Conservation (phyloP, 2,888 invertebrate genomes). For the Brenthis hecate region DNA sequence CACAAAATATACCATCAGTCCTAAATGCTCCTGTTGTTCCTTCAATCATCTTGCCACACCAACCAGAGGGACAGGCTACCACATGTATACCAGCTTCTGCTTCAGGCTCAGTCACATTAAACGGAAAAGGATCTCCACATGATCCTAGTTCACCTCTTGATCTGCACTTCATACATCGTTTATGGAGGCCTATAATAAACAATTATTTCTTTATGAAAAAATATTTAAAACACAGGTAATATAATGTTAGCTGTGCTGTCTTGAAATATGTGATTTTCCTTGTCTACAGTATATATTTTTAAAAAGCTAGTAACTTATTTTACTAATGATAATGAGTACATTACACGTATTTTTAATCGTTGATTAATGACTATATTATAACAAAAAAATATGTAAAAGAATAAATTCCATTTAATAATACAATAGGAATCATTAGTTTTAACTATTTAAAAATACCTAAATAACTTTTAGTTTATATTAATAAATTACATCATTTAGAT, state of each 20-base stretch:
- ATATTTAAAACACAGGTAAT: too few species aligned
- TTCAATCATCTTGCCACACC: slow-evolving; percentile 96
- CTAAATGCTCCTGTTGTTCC: slow-evolving; percentile 87
- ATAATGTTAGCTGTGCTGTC: too few species aligned
- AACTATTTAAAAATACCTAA: too few species aligned
- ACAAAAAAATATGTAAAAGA: neutral
- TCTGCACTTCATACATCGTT: slow-evolving; percentile 91
- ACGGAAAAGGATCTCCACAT: slow-evolving; percentile 92
- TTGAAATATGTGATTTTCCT: neutral
- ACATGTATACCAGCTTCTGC: slow-evolving; percentile 87
- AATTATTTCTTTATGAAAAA: neutral
- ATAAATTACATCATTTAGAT: too few species aligned
- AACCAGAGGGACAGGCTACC: slow-evolving; percentile 93
- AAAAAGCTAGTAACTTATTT: neutral
- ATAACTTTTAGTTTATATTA: too few species aligned
- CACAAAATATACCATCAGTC: slow-evolving; percentile 85
- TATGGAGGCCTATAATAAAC: slow-evolving; percentile 83
- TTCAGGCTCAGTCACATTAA: slow-evolving; percentile 89
- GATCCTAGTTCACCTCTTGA: slow-evolving; percentile 94
- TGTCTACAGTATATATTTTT: neutral
- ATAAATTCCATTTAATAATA: too few species aligned
- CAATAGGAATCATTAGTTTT: too few species aligned
- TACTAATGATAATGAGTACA: slow-evolving; percentile 5
- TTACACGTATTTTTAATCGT: slow-evolving; percentile 1
- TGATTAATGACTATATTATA: slow-evolving; percentile 6